Percentiles rank a stretch among this genome's conserved stretches.
These are phyloP conservation scores for Columbina picui DNA, from an alignment of 2,113 vertebrate genomes.

Conservation along the genomic window DNA sequence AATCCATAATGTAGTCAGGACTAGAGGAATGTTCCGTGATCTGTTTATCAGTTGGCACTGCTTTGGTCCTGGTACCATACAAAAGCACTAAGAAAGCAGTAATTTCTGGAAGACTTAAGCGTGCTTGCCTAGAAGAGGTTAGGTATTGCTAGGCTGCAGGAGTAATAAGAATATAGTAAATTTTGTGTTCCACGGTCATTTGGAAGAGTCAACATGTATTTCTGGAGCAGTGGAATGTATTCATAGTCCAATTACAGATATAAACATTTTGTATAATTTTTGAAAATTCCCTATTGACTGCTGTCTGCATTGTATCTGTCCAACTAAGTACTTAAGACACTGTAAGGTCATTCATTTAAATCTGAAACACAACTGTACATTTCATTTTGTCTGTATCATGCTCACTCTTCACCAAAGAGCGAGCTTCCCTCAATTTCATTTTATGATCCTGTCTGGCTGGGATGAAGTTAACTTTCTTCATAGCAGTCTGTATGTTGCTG, in stretches of 20 bases:
- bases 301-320: not conserved
- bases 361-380: not conserved
- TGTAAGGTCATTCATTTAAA: not conserved
- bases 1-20: not conserved
- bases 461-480: not conserved
- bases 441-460: not conserved
- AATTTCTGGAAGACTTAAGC: not conserved
- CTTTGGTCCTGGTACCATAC: not conserved
- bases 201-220: not conserved
- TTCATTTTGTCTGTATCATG: not conserved
- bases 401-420: not conserved
- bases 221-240: not conserved
- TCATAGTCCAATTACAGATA: not conserved
- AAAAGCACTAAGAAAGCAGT: not conserved
- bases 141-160: not conserved
- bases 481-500: not conserved
- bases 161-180: not conserved
- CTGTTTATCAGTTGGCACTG: not conserved
- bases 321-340: not conserved
- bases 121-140: not conserved
- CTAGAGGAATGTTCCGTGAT: not conserved
- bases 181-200: not conserved
- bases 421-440: not conserved
- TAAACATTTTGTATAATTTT: not conserved
- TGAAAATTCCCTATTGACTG: not conserved